These are phyloP conservation scores for Sylvietta virens DNA, from an alignment of 2,113 vertebrate species.

Conservation along the genomic window DNA sequence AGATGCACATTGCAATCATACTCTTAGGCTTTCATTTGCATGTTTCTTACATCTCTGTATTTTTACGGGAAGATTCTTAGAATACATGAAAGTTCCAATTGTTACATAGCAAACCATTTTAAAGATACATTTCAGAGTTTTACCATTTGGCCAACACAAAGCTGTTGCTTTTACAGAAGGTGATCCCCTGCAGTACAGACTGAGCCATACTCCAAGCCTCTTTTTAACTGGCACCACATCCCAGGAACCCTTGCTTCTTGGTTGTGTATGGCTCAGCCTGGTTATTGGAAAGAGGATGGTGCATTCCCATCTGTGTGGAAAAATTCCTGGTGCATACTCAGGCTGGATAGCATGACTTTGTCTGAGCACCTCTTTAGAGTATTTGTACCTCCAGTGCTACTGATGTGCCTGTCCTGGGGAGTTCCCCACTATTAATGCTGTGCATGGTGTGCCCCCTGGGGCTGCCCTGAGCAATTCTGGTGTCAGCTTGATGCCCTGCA, in stretches of 20 bases:
- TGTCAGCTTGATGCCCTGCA: background rate
- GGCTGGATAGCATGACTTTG: background rate
- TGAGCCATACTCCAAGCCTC: rapidly evolving
- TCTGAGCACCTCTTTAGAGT: background rate
- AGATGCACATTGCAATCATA: background rate
- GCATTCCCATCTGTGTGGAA: background rate
- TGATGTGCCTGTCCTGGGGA: background rate
- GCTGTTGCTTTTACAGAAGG: background rate
- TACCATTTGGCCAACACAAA: background rate
- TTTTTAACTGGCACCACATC: background rate
- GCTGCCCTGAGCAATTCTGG: background rate
- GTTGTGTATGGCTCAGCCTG: background rate
- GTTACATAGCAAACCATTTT: background rate
- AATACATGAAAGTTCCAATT: background rate
- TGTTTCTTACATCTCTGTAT: background rate
- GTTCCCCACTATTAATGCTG: background rate
- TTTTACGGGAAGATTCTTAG: background rate
- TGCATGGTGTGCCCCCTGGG: background rate
- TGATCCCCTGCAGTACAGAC: background rate
- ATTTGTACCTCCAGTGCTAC: background rate
- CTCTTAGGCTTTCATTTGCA: background rate
- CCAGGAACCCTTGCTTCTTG: background rate
- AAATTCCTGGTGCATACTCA: background rate
- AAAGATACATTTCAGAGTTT: background rate
- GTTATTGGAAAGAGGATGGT: background rate